Percentiles rank a stretch among this genome's conserved stretches.
Conservation (phyloP, 2,888 invertebrate species). For the Erebia aethiops region DNA sequence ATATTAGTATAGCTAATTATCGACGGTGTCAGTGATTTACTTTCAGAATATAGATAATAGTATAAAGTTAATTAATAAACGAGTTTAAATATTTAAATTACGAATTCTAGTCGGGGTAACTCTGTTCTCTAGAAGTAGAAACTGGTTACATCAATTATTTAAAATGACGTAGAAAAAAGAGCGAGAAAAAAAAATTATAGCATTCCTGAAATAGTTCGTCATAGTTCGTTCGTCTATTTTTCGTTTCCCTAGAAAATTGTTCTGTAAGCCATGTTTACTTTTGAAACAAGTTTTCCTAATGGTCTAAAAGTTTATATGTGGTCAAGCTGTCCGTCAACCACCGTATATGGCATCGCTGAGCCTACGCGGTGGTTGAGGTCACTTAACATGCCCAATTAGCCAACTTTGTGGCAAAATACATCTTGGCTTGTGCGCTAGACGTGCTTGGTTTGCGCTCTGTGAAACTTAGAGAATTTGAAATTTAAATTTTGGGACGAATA, state of each 20-base stretch:
- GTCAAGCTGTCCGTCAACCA: conserved; percentile 64
- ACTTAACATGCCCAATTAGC: conserved; percentile 40
- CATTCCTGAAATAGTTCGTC: neutral
- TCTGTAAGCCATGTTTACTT: conserved; percentile 1
- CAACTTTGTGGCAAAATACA: conserved; percentile 34
- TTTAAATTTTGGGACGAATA: neutral
- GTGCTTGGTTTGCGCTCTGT: conserved; percentile 27
- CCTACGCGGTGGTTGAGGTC: conserved; percentile 63
- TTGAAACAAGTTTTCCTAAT: conserved; percentile 26
- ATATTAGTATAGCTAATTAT: too few relatives aligned
- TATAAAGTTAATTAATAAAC: too few relatives aligned
- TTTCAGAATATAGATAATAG: too few relatives aligned
- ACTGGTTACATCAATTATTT: too few relatives aligned
- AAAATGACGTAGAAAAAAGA: too few relatives aligned
- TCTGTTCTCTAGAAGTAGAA: too few relatives aligned
- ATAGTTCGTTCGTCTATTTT: neutral
- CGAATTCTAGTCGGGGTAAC: too few relatives aligned
- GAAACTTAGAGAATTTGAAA: conserved; percentile 18
- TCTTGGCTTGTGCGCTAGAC: conserved; percentile 15
- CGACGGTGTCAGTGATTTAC: too few relatives aligned
- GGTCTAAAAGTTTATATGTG: conserved; percentile 48
- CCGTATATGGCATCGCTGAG: conserved; percentile 66
- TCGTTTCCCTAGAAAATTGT: conserved; percentile 2
- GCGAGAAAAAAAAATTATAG: neutral
- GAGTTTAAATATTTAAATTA: too few relatives aligned